Evolutionary conservation across 2,888 invertebrate species (phyloP), one percentile per base, ranked within the genome.

Genomic region (Amiota minor): DNA sequence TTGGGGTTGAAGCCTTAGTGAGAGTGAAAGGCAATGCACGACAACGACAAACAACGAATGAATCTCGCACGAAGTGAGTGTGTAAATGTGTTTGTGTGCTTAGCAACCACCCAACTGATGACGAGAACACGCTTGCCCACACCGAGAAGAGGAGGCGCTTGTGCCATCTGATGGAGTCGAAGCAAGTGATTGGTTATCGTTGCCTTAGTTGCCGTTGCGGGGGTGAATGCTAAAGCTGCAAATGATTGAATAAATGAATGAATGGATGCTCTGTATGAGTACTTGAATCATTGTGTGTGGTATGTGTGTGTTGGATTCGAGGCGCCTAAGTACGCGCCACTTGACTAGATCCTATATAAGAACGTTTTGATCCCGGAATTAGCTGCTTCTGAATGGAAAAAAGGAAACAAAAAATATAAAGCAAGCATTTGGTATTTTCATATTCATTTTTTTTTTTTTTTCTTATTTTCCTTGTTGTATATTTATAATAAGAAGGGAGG

Each of bases 291-390:
- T 23, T 35, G 35, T 35, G 4, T 35, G 2, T 4, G 35, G 35
- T 35, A 8, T 35, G 35, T 35, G 35, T 35, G 2, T 35, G 14
- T 53, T 53, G n/a, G 53, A 8, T 53, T n/a, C 62, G 18, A n/a
- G 11, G 62, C 62, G 56, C 12, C 49, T 68, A 65, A 72, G 72
- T 68, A 68, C 59, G 11, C 76, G 76, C 77, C 83, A 83, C 83
- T 83, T 83, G 80, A 78, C 64, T 78, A 85, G 82, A 83, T 84
- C 78, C 84, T 80, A 80, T 82, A 83, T 83, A 80, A 83, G 77
- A 78, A 83, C 83, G 83, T 85, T 83, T 84, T 87, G 83, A 87
- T 87, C 81, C 83, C 78, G 80, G 85, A 87, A 87, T 86, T 86
- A 87, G 86, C 85, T 83, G 78, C 76, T 80, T 77, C 72, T 78